Evolutionary conservation across 2,113 vertebrate genomes (phyloP), one percentile per base, ranked within the genome.

Genomic region (Heloderma charlesbogerti): DNA sequence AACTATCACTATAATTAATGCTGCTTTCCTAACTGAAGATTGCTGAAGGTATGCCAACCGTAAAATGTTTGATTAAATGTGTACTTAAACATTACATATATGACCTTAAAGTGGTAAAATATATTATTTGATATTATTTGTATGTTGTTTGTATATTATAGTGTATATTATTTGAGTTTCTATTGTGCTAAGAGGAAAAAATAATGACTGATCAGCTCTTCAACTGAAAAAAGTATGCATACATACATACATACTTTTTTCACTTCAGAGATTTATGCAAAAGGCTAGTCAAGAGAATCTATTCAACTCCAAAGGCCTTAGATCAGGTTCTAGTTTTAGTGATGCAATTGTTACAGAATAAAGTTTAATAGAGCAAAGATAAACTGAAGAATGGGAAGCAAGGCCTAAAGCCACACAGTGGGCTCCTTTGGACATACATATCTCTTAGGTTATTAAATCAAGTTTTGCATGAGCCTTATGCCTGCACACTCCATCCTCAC

Each of bases 131-230:
- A n/a, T n/a, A n/a, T n/a, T n/a, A n/a, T n/a, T n/a, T n/a, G n/a
- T n/a, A n/a, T n/a, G n/a, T n/a, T n/a, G n/a, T n/a, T n/a, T n/a
- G n/a, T n/a, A n/a, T n/a, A n/a, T n/a, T n/a, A 51, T 31, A 16
- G 40, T 57, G 43, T 3, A 37, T 43, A 69, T 29, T 85, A 90
- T 82, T 93, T 3, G 0, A n/a, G 85, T 48, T 83, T 89, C 91
- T 80, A 89, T 94, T 75, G 91, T 92, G 88, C 93, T 91, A 90
- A 84, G 88, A 79, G 89, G 6, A 60, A 60, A 57, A 25, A 63
- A 79, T 45, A 48, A 48, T 12, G 4, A 51, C 40, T 16, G 94
- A 95, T 60, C 6, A 90, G n/a, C 40, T 92, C 0, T 72, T 79
- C 89, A 87, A 89, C 82, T 92, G 82, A 91, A 0, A 87, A 87